Percentiles rank a stretch among this genome's conserved stretches.
Evolutionary conservation across 1,140 invertebrate genomes (phyloP).

Genomic region (Cotesia glomerata): DNA sequence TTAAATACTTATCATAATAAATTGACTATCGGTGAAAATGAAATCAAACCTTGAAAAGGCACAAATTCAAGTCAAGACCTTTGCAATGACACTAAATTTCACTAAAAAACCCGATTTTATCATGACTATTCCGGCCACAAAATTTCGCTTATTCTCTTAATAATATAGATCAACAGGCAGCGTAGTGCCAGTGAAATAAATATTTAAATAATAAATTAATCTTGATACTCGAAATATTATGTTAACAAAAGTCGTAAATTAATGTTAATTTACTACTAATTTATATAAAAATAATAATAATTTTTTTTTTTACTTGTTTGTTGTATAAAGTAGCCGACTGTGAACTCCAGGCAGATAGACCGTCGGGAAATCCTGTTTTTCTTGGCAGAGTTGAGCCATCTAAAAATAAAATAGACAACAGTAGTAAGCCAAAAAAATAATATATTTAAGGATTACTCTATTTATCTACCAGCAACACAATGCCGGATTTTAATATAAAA

Average conservation of each 20-base stretch:
- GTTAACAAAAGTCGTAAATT: neutral
- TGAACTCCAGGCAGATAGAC: conserved; percentile 29
- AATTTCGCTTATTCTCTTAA: no score
- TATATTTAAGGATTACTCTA: no score
- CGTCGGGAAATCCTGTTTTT: conserved; percentile 37
- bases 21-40: no score
- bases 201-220: neutral
- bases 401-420: conserved; percentile 9
- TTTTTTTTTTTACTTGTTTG: conserved; percentile 37
- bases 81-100: no score
- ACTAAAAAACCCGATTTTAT: no score
- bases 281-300: neutral
- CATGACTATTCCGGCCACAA: no score
- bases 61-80: no score
- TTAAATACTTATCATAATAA: no score
- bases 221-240: neutral
- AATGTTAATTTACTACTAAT: neutral
- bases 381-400: conserved; percentile 36
- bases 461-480: no score
- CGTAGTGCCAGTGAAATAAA: neutral
- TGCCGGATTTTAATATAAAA: neutral
- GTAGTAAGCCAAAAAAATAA: no score
- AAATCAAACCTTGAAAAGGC: no score
- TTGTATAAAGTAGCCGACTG: conserved; percentile 32
- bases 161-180: no score